Conservation (phyloP, 2,113 vertebrate genomes). For the Meles meles region DNA sequence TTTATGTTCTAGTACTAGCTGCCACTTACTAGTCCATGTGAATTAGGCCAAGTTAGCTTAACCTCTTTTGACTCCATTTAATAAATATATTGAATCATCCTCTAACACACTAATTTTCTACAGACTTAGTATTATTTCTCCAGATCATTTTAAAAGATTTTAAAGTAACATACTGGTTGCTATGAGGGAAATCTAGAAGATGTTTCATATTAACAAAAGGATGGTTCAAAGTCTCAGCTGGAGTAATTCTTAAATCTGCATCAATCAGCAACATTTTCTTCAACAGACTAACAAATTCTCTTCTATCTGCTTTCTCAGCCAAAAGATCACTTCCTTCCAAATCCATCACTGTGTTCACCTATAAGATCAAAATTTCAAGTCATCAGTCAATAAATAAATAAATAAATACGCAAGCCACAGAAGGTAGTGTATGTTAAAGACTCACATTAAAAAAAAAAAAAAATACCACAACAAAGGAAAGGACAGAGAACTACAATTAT, state of each 20-base stretch:
- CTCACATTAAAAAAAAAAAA: neutral
- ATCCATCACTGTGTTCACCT: slow-evolving; percentile 99
- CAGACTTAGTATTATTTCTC: slow-evolving; percentile 5
- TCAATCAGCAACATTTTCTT: slow-evolving; percentile 99
- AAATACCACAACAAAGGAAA: neutral
- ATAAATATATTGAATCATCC: neutral
- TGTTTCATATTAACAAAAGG: slow-evolving; percentile 99
- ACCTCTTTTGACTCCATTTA: neutral
- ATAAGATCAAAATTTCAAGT: slow-evolving; percentile 54
- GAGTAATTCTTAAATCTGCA: slow-evolving; percentile 94
- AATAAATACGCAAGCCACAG: neutral
- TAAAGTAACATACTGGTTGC: slow-evolving; percentile 92
- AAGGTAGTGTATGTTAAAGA: neutral
- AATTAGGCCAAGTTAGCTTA: neutral
- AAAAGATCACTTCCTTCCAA: slow-evolving; percentile 97
- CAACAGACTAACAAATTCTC: slow-evolving; percentile 96
- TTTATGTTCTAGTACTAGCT: neutral
- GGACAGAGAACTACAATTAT: neutral
- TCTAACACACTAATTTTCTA: slow-evolving; percentile 43
- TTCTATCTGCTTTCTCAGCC: slow-evolving; percentile 96
- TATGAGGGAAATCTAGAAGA: slow-evolving; percentile 97
- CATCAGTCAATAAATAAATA: too few species aligned
- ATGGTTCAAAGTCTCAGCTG: slow-evolving; percentile 92
- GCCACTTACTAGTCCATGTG: neutral
- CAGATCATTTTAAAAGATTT: neutral